Base-by-base conservation (phyloP, 2,113 vertebrate species). In the Anoplopoma fimbria region DNA sequence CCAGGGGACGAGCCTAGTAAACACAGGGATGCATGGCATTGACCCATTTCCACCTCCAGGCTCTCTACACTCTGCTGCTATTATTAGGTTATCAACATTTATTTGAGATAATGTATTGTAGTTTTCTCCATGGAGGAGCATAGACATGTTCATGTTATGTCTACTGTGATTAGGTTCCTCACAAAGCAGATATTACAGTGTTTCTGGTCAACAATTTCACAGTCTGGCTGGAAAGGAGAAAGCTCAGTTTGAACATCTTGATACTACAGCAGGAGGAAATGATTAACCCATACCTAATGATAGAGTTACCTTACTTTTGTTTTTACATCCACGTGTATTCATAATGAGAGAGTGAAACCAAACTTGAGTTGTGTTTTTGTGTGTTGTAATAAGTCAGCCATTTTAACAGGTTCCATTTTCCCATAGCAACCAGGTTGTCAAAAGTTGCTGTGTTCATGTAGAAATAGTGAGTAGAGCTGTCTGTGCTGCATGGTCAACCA, bases 61-160 rank as follows among this genome's bases (percentile, higher is more conserved):
- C 49, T 45, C 72, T 71, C 47, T 71, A 55, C 68, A 49, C 76
- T 77, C 53, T 47, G 27, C 55, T 57, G 40, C 69, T 58, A 23
- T 77, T 65, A 29, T 45, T 25, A 38, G n/a, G 13, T 29, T 36
- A 58, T 73, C 55, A 69, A 17, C 69, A 80, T 73, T 7, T 29
- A 73, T 77, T 31, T 63, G 55, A 64, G 49, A 36, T 61, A 15
- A 68, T 69, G 15, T 58, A 31, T 38, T 64, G 27, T 58, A 21
- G 25, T 53, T 61, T 78, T 55, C n/a, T 31, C 67, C 8, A 6
- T 12, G 36, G 53, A 40, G 27, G 4, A 49, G 51, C 34, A 36
- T 60, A 14, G 69, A 49, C 36, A 12, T 63, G 47, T 42, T 74
- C 10, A 65, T 42, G 49, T 64, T 4, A 23, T 7, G 33, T 34